These are phyloP conservation scores for Epizoanthus illoricatus DNA, from an alignment of 92 coral and sea anemone species.

Conservation along the genomic window DNA sequence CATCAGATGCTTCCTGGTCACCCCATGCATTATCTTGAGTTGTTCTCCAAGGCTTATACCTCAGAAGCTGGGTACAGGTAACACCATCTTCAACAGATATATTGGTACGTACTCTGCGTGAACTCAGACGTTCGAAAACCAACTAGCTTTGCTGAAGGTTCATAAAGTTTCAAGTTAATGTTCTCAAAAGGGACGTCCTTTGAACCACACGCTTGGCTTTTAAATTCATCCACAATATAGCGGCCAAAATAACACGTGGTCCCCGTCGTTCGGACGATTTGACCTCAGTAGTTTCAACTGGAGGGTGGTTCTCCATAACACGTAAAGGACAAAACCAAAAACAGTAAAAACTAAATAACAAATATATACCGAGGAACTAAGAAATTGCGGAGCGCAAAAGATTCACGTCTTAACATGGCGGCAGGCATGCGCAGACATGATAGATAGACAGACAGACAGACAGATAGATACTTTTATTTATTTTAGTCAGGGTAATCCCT, in stretches of 20 bases:
- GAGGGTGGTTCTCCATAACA: constrained; percentile 28
- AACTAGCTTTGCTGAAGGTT: constrained; percentile 40
- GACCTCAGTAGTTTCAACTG: not conserved
- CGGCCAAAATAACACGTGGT: constrained; percentile 36
- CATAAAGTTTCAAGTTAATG: constrained; percentile 28
- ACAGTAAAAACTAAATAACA: constrained; percentile 21
- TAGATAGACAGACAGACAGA: too few species aligned
- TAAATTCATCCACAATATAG: constrained; percentile 39
- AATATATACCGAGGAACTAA: constrained; percentile 21
- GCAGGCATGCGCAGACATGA: not conserved
- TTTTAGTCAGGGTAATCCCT: too few species aligned
- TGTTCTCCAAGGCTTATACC: too few species aligned
- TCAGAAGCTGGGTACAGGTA: too few species aligned
- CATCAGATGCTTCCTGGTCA: too few species aligned
- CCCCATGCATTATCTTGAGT: too few species aligned
- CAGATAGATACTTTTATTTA: too few species aligned
- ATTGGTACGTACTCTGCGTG: too few species aligned
- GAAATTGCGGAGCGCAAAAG: constrained; percentile 22
- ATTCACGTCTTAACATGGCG: constrained; percentile 1
- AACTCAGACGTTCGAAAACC: constrained; percentile 42
- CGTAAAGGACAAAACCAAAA: not conserved
- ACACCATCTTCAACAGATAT: too few species aligned
- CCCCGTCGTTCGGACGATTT: not conserved
- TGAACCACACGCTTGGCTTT: constrained; percentile 19
- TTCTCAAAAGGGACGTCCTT: constrained; percentile 44